These are phyloP conservation scores for Hirundo rustica DNA, from an alignment of 2,797 vertebrate species.

Conservation along the genomic window DNA sequence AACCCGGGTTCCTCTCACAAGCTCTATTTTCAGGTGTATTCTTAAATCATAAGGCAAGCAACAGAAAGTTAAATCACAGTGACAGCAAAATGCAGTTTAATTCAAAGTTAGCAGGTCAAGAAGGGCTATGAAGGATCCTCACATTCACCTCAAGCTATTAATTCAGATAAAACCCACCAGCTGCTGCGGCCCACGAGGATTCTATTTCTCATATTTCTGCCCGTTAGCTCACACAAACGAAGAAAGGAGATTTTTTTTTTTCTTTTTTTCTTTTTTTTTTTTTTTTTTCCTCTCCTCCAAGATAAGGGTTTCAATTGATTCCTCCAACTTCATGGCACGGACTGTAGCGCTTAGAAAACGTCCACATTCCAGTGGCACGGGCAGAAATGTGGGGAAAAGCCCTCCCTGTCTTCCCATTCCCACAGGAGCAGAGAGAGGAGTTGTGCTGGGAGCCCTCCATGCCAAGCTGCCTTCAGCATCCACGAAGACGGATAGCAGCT, in stretches of 20 bases:
- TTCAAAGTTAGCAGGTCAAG: constrained; percentile 60
- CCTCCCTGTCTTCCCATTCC: too few species aligned
- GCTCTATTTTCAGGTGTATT: constrained; percentile 29
- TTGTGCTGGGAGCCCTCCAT: neutral
- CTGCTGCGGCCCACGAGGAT: constrained; percentile 12
- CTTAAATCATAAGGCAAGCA: constrained; percentile 35
- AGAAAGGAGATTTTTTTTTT: neutral
- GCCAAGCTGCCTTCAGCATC: constrained; percentile 1
- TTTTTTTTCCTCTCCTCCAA: neutral
- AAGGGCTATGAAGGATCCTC: constrained; percentile 15
- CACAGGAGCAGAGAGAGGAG: fast-evolving
- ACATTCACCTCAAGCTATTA: constrained; percentile 19
- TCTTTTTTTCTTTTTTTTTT: neutral
- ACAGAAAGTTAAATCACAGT: constrained; percentile 45
- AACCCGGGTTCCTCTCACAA: neutral
- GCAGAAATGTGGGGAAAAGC: neutral
- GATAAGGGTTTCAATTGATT: neutral
- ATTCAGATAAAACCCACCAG: constrained; percentile 19
- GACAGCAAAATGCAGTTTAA: constrained; percentile 55
- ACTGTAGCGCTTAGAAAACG: neutral
- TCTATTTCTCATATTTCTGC: constrained; percentile 44
- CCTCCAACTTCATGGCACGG: neutral
- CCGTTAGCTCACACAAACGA: constrained; percentile 32
- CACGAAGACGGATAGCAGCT: neutral
- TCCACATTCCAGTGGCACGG: neutral